Evolutionary conservation across 2,888 invertebrate genomes (phyloP), one percentile per base, ranked within the genome.

Genomic region (Didymodactylos carnosus): DNA sequence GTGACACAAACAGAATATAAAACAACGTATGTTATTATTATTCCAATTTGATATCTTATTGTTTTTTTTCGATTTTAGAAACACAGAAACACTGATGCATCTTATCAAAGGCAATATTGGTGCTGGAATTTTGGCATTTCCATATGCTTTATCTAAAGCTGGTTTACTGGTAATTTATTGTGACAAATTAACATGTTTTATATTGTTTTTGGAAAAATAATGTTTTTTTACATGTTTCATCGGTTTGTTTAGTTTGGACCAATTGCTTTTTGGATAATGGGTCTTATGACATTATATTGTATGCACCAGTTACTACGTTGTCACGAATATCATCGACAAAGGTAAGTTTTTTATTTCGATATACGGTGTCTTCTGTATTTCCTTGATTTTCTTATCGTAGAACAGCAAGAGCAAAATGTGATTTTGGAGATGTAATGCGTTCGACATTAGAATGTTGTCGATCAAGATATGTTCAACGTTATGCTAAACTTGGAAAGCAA

Each of bases 71-170:
- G n/a, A n/a, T n/a, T 35, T 19, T 62, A 62, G 53, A 35, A 62
- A 62, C 6, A 8, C 35, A 35, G 53, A 62, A 62, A 62, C 62
- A 6, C n/a, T 62, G n/a, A 62, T 62, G 62, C 62, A 62, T 62
- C 19, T 62, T 19, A 35, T 62, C 4, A 62, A 62, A 62, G 62
- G 62, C 4, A 62, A 62, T 82, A 86, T 93, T 76, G 94, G 94
- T 11, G 94, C 95, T 0, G 97, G 97, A 7, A 93, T 97, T 78
- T 85, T 97, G 78, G 95, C 97, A 11, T 92, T 98, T 91, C 95
- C 97, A 7, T 89, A 92, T 84, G 94, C 93, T 23, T 91, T 94
- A 81, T 89, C 89, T 82, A 91, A 94, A 85, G 89, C 93, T 74
- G 94, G 94, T 19, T 86, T 94, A 75, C 87, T 89, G 80, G 87